Evolutionary conservation across 2,113 vertebrate species (phyloP), one percentile per base, ranked within the genome.

Genomic region (Calidris pugnax): DNA sequence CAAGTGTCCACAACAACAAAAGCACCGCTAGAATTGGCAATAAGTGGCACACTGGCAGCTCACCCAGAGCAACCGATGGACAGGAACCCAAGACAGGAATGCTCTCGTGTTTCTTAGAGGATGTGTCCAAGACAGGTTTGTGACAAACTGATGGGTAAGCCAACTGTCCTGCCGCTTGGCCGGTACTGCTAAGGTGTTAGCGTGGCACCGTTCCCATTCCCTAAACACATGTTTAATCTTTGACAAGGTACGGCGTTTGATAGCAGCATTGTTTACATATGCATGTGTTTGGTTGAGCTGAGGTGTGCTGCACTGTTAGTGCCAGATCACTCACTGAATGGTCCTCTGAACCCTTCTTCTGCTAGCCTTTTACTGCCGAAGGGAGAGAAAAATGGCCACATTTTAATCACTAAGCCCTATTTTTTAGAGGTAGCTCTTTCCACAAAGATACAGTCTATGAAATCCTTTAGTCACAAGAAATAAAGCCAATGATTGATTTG

Each of bases 381-480:
- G 0, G 1, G 68, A 43, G 62, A 69, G 74, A 28, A 86, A 95
- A 92, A 83, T 26, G 37, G 62, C 50, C 91, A 80, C 55, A 80
- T 94, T 91, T 87, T 96, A 85, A 80, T 87, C 57, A 82, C 63
- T 27, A 60, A 87, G 50, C 13, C 7, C 66, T 89, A 32, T 83
- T 95, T 95, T 80, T 95, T 85, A 85, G 90, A 63, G 37, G 47
- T 73, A 76, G n/a, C 69, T 83, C 59, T 67, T 64, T 57, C 64
- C 88, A 37, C 41, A 93, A 63, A 71, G 85, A 62, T 91, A 92
- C 69, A 43, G 92, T 74, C 92, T 63, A 76, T 75, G 69, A 92
- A 97, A 91, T 87, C 93, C 69, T 95, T 95, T 80, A 90, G 93
- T 95, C 95, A 96, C 91, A 90, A 95, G 95, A 94, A 95, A 95